Percentiles rank a stretch among this genome's conserved stretches.
These are phyloP conservation scores for Daphoenositta chrysoptera DNA, from an alignment of 2,113 vertebrate species.

Conservation along the genomic window DNA sequence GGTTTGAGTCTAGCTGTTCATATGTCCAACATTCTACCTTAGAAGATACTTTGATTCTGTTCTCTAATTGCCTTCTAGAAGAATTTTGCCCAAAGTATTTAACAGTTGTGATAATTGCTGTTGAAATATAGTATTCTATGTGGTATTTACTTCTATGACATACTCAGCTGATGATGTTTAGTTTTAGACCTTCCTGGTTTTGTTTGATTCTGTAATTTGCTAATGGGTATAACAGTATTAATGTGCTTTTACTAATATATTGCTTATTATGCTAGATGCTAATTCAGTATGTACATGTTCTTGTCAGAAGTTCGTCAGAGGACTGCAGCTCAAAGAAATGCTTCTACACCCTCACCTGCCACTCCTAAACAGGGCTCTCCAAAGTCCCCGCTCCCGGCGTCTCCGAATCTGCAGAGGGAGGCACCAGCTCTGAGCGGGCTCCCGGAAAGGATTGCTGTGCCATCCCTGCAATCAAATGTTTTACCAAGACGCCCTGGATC, in stretches of 20 bases:
- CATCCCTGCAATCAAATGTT: slow-evolving; percentile 80
- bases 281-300: not conserved
- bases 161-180: not conserved
- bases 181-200: not conserved
- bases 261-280: slow-evolving; percentile 5
- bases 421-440: slow-evolving; percentile 85
- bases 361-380: slow-evolving; percentile 68
- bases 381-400: slow-evolving; percentile 64
- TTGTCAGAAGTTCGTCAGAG: slow-evolving; percentile 91
- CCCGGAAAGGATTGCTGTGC: slow-evolving; percentile 79
- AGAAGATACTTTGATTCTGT: not conserved
- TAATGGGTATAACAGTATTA: not conserved
- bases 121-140: not conserved
- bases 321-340: slow-evolving; percentile 79
- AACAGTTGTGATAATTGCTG: not conserved
- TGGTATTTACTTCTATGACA: not conserved
- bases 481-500: slow-evolving; percentile 83
- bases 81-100: not conserved
- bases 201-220: not conserved
- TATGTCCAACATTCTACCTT: not conserved
- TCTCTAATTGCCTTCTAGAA: not conserved
- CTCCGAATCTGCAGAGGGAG: slow-evolving; percentile 77
- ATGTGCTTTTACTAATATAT: not conserved
- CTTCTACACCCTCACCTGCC: slow-evolving; percentile 55
- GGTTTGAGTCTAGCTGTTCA: not conserved